Conservation (phyloP, 2,113 vertebrate species). For the Plectropomus leopardus region DNA sequence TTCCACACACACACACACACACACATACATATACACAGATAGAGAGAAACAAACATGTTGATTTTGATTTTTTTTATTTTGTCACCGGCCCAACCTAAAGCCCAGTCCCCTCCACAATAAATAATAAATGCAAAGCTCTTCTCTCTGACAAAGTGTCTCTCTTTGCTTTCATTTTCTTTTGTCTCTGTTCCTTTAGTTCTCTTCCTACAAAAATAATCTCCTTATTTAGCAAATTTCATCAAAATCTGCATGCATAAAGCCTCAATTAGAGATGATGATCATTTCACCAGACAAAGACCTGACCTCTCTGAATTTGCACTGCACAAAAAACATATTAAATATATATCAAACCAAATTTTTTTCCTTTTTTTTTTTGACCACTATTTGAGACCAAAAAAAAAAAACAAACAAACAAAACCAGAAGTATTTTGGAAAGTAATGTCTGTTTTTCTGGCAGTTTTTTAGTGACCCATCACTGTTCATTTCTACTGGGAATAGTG, state of each 20-base stretch:
- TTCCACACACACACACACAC: background rate
- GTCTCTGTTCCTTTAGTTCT: background rate
- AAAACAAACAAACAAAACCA: no score
- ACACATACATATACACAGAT: background rate
- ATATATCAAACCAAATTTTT: no score
- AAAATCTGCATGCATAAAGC: background rate
- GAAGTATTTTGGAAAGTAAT: no score
- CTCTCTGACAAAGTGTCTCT: background rate
- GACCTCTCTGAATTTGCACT: no score
- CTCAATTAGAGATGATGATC: no score
- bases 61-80: constrained; percentile 22
- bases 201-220: background rate
- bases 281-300: background rate
- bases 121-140: constrained; percentile 38
- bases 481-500: no score
- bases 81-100: constrained; percentile 15
- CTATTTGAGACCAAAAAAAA: no score
- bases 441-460: no score
- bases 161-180: constrained; percentile 7
- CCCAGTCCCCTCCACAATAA: constrained; percentile 13
- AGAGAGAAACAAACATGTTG: constrained; percentile 42
- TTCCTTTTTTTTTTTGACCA: no score
- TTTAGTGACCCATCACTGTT: no score
- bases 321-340: no score
- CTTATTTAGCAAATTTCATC: background rate